A percentile compares a stretch with the other conserved stretches of the same genome.
phyloP scores from a whole-genome alignment of 2,797 vertebrate species.

The Poliocrania exsul region DNA sequence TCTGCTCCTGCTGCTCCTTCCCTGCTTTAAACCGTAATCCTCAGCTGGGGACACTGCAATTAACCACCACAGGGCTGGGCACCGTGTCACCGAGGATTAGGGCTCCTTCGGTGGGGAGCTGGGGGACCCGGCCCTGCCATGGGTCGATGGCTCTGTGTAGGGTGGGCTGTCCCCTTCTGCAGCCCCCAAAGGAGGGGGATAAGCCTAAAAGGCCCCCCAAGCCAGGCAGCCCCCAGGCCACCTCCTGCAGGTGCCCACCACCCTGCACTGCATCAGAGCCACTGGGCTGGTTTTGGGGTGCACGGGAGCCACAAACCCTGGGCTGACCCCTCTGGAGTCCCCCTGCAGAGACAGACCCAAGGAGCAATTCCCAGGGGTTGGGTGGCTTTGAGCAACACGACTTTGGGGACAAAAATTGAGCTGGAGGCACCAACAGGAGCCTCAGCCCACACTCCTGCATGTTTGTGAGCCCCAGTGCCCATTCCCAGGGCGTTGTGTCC shows the following conservation, averaged over 20 bases:
- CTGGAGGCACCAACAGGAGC: not conserved
- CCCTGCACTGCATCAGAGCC: not conserved
- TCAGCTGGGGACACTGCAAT: constrained; percentile 65
- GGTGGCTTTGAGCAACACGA: not conserved
- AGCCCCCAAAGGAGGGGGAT: rapidly evolving
- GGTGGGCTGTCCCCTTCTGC: not conserved
- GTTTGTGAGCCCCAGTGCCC: not conserved
- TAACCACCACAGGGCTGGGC: constrained; percentile 39
- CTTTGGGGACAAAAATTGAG: not conserved
- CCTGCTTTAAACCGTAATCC: constrained; percentile 52
- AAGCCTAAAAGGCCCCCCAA: not conserved
- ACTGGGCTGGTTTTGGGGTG: not conserved
- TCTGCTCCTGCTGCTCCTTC: constrained; percentile 70
- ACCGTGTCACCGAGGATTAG: constrained; percentile 29
- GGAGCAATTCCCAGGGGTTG: not conserved
- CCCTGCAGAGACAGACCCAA: rapidly evolving
- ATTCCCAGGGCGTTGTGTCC: not conserved
- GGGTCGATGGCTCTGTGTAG: not conserved
- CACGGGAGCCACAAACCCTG: not conserved
- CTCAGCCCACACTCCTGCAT: not conserved
- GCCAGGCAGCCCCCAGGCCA: not conserved
- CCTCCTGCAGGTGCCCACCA: not conserved
- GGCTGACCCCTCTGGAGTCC: rapidly evolving
- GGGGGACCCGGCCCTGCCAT: not conserved
- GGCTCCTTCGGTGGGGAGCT: not conserved